Conservation (phyloP, 2,797 vertebrate species). For the Hoplostethus atlanticus region DNA sequence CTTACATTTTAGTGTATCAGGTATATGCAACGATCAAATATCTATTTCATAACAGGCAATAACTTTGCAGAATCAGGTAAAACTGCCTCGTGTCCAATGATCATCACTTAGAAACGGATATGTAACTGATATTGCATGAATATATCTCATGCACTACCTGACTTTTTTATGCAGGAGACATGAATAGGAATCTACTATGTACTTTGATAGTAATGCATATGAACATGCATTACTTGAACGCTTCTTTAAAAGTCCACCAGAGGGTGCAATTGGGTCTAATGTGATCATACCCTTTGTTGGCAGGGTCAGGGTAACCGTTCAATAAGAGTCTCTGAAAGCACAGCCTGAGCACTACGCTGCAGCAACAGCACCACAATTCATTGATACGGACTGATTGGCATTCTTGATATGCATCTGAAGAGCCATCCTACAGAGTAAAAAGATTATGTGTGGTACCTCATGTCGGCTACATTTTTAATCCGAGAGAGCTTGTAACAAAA, state of each 20-base stretch:
- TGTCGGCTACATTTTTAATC: background rate
- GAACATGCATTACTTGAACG: background rate
- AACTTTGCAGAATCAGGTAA: background rate
- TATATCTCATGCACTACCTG: background rate
- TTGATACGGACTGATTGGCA: background rate
- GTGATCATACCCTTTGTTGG: slow-evolving; percentile 61
- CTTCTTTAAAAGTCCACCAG: slow-evolving; percentile 78
- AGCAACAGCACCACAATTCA: slow-evolving; percentile 16
- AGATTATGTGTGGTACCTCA: background rate
- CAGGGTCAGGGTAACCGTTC: slow-evolving; percentile 41
- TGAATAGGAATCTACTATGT: background rate
- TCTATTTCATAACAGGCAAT: background rate
- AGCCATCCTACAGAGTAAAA: background rate
- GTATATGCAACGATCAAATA: background rate
- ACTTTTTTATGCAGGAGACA: background rate
- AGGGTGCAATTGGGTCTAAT: slow-evolving; percentile 81
- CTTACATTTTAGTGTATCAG: background rate
- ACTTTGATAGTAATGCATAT: no score
- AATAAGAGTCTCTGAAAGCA: background rate
- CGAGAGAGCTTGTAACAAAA: slow-evolving; percentile 29
- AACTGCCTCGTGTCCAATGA: background rate
- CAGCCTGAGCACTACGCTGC: background rate
- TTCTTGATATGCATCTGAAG: background rate
- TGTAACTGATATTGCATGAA: background rate
- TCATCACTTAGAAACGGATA: no score